A percentile compares a stretch with the other conserved stretches of the same genome.
phyloP scores from a whole-genome alignment of 2,797 vertebrate genomes.

The Triplophysa bombifrons region DNA sequence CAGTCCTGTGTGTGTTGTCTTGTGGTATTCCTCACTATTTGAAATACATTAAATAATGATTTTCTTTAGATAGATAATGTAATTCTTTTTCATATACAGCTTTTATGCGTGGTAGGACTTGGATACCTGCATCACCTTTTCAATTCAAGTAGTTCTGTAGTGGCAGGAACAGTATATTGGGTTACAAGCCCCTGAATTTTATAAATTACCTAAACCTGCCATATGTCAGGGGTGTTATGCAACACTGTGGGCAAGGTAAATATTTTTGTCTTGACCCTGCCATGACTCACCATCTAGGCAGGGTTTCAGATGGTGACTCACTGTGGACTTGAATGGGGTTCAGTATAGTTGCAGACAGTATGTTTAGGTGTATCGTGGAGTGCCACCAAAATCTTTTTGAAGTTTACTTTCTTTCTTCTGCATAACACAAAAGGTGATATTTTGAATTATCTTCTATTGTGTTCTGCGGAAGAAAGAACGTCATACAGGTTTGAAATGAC shows the following conservation, averaged over 20 bases:
- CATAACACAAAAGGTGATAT: too few species aligned
- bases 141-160: neutral
- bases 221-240: neutral
- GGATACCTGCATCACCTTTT: neutral
- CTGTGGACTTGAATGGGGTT: neutral
- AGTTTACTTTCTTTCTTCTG: too few species aligned
- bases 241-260: slow-evolving; percentile 19
- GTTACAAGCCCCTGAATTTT: neutral
- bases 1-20: neutral
- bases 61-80: neutral
- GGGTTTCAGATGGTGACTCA: slow-evolving; percentile 18
- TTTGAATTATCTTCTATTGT: too few species aligned
- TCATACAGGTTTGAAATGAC: too few species aligned
- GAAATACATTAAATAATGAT: neutral
- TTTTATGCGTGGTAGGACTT: neutral
- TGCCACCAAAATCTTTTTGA: neutral
- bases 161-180: neutral
- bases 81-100: neutral
- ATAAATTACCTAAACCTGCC: neutral
- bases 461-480: too few species aligned
- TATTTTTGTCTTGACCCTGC: slow-evolving; percentile 10
- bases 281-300: neutral
- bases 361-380: slow-evolving; percentile 2
- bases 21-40: neutral
- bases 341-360: neutral